These are phyloP conservation scores for Dicaeum eximium DNA, from an alignment of 2,113 vertebrate genomes.

Conservation along the genomic window DNA sequence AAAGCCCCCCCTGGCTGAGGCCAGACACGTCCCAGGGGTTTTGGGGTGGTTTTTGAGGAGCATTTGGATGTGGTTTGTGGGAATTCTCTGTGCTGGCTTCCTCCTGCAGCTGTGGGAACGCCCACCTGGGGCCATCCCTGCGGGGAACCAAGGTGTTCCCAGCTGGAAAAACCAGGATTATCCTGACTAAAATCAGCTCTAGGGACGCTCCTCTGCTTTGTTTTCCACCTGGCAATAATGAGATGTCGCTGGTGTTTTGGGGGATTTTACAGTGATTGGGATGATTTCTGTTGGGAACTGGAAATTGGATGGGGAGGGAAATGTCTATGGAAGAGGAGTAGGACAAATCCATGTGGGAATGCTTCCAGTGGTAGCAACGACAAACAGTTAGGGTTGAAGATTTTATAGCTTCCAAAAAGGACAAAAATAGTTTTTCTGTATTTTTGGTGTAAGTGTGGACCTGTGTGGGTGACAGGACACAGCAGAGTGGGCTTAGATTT, in stretches of 20 bases:
- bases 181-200: accelerated
- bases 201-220: neutral
- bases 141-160: neutral
- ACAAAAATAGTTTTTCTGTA: accelerated
- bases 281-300: neutral
- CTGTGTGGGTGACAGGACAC: accelerated
- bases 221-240: accelerated
- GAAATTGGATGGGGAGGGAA: accelerated
- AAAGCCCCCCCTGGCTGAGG: neutral
- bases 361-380: accelerated
- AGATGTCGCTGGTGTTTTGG: neutral
- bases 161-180: neutral
- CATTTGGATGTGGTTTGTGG: neutral
- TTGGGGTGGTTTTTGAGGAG: neutral
- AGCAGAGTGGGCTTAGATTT: neutral
- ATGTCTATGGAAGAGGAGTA: accelerated
- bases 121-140: accelerated
- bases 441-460: accelerated
- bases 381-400: accelerated
- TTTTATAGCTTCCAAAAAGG: neutral
- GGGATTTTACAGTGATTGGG: accelerated
- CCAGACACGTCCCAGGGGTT: neutral
- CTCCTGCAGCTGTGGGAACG: neutral
- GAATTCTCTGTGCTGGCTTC: accelerated
- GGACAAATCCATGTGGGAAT: accelerated